Evolutionary conservation across 1,140 invertebrate species (phyloP).

Genomic region (Bombus ignitus): DNA sequence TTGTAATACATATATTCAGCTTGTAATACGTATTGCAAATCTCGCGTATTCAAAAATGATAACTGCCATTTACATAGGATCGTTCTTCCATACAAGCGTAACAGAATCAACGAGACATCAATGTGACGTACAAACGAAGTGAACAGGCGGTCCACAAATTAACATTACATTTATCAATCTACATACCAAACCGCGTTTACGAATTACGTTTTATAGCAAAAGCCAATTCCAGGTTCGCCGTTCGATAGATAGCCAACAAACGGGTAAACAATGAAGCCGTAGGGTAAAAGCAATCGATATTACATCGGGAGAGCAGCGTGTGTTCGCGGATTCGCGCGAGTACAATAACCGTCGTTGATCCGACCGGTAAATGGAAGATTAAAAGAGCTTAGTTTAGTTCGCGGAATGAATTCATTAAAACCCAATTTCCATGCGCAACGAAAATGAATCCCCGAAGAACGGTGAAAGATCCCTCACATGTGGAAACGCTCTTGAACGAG

Average conservation of each 20-base stretch:
- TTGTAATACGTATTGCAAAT: too few relatives aligned
- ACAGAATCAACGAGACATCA: not conserved
- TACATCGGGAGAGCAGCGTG: too few relatives aligned
- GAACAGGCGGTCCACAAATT: not conserved
- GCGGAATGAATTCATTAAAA: conserved; percentile 29
- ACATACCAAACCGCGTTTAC: not conserved
- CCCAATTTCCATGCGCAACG: conserved; percentile 25
- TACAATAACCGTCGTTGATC: not conserved
- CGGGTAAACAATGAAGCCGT: not conserved
- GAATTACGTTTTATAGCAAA: not conserved
- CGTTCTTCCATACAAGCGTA: not conserved
- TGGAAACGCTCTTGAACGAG: not conserved
- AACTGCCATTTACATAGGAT: too few relatives aligned
- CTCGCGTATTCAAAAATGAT: too few relatives aligned
- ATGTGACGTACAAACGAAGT: not conserved
- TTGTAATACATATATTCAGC: too few relatives aligned
- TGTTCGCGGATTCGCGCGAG: not conserved
- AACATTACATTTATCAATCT: not conserved
- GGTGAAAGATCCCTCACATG: conserved; percentile 19
- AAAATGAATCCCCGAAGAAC: conserved; percentile 39
- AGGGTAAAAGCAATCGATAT: not conserved
- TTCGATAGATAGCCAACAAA: not conserved
- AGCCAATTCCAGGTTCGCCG: not conserved
- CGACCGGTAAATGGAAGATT: not conserved
- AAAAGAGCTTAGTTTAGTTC: conserved; percentile 13